These are phyloP conservation scores for Drosophila kanapiae DNA, from an alignment of 1,140 invertebrate species.

Conservation along the genomic window DNA sequence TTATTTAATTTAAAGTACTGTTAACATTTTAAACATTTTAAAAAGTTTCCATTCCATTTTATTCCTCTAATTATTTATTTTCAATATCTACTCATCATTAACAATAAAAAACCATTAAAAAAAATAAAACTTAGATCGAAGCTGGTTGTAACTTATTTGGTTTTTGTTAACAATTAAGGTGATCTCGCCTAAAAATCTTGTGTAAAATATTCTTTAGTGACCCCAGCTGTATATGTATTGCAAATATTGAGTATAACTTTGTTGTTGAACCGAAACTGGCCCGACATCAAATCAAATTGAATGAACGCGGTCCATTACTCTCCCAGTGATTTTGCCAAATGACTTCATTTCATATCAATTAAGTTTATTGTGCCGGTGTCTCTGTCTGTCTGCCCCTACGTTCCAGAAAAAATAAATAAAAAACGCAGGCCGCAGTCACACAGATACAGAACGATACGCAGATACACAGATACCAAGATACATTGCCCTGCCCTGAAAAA, in stretches of 20 bases:
- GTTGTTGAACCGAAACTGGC: constrained; percentile 40
- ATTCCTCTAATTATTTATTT: too few species aligned
- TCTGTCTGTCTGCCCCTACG: constrained; percentile 20
- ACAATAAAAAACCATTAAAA: too few species aligned
- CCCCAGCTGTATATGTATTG: constrained; percentile 3
- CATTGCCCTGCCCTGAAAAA: constrained; percentile 66
- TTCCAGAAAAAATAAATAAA: constrained; percentile 23
- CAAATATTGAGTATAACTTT: constrained; percentile 27
- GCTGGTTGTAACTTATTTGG: too few species aligned
- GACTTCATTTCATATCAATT: constrained; percentile 85
- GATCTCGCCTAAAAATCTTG: background rate
- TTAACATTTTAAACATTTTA: too few species aligned
- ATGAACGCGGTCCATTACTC: constrained; percentile 80
- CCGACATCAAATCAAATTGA: constrained; percentile 80
- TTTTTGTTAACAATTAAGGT: too few species aligned
- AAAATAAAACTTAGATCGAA: too few species aligned
- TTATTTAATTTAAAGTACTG: too few species aligned
- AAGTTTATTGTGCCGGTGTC: constrained; percentile 76
- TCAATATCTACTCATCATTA: too few species aligned
- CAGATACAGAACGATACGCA: constrained; percentile 25
- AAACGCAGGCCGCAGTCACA: constrained; percentile 52
- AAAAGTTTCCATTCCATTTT: too few species aligned
- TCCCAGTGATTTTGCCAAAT: constrained; percentile 84
- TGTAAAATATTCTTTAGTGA: background rate
- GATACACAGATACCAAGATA: constrained; percentile 37